Percentiles rank a stretch among this genome's conserved stretches.
These are phyloP conservation scores for Micromesistius poutassou DNA, from an alignment of 2,797 vertebrate genomes.

Conservation along the genomic window DNA sequence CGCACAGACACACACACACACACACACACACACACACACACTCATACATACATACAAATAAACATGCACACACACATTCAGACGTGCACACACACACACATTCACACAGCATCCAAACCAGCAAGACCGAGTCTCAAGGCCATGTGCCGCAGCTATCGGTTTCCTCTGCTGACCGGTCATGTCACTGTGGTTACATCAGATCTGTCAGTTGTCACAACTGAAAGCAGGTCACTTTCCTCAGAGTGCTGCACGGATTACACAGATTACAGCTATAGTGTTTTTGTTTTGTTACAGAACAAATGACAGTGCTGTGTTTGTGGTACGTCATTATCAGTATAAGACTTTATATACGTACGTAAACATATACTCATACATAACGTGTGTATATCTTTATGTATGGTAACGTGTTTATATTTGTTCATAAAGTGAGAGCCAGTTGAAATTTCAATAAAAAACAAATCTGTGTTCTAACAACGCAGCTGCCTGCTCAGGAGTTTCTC, in stretches of 20 bases:
- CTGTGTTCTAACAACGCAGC: background rate
- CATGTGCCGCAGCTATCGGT: background rate
- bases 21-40: background rate
- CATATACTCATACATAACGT: background rate
- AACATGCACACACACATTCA: background rate
- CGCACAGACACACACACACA: background rate
- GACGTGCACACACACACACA: background rate
- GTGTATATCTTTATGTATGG: background rate
- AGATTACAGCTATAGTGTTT: background rate
- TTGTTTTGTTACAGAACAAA: no score
- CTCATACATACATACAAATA: background rate
- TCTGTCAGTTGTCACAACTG: background rate
- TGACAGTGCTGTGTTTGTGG: background rate
- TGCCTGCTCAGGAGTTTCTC: background rate
- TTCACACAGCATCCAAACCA: background rate
- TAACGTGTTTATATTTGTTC: background rate
- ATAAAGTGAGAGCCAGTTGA: background rate
- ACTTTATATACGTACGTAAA: background rate
- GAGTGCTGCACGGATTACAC: background rate
- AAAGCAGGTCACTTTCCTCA: background rate
- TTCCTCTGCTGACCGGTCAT: background rate
- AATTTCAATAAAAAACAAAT: background rate
- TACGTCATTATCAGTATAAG: background rate
- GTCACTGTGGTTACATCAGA: background rate
- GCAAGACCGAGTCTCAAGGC: background rate